Evolutionary conservation across 2,113 vertebrate species (phyloP), one percentile per base, ranked within the genome.

Genomic region (Pangasianodon hypophthalmus): DNA sequence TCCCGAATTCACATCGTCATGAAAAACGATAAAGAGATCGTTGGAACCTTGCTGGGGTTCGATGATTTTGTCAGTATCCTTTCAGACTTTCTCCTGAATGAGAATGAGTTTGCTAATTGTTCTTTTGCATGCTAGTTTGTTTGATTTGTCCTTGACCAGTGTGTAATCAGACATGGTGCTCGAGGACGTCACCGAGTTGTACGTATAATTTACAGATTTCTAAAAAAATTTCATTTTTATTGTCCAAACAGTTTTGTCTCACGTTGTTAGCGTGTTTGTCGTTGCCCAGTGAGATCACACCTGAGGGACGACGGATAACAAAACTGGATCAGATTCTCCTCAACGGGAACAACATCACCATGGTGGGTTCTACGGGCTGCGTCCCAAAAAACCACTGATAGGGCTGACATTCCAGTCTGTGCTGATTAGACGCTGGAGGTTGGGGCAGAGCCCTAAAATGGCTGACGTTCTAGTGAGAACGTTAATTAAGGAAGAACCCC

Each of bases 41-140:
- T 97, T 37, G 97, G 97, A n/a, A 98, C 97, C 0, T 94, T 98
- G 83, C 93, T 98, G 56, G 97, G 97, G 3, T 98, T 98, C 58
- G 98, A 99, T 87, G 98, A 99, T 92, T 99, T 99, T 84, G 98
- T 99, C 96, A 99, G 97, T 99, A 99, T 99, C 98, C 97, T 99
- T 97, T 94, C 26, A 19, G 44, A 10, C 0, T 46, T 32, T 85
- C 18, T 44, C 46, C 52, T 48, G 7, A 37, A 24, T 77, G 4
- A 46, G 1, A 14, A 16, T 5, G 18, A 24, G 73, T 24, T n/a
- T 44, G n/a, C 41, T n/a, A 2, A 0, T 44, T 44, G 4, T 48
- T 26, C 46, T 14, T 62, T n/a, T 9, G 6, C 10, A 7, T 67
- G 41, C 21, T 6, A 14, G 58, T 50, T 87, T 75, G 16, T 41